Conservation (phyloP, 1,140 invertebrate genomes). For the Bombus waltoni region DNA sequence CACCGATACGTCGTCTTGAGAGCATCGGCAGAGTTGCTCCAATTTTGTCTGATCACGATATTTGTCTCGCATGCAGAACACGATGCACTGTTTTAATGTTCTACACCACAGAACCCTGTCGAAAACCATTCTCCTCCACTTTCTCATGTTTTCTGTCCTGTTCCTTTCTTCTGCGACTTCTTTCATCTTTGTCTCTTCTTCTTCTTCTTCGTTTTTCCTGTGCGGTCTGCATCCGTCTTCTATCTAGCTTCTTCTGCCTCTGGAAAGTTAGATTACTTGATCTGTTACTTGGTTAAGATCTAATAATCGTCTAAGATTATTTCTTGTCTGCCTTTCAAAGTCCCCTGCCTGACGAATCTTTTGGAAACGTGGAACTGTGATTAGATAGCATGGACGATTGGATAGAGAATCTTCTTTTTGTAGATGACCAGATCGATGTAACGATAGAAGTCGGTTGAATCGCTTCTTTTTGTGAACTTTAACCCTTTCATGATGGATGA, state of each 20-base stretch:
- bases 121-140: background rate
- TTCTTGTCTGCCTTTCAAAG: background rate
- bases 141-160: background rate
- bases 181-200: conserved; percentile 3
- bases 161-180: background rate
- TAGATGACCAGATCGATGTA: background rate
- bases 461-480: background rate
- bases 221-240: background rate
- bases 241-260: background rate
- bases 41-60: conserved; percentile 33
- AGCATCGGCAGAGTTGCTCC: conserved; percentile 51
- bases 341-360: background rate
- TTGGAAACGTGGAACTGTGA: background rate
- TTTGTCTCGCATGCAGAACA: conserved; percentile 45
- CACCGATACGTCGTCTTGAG: conserved; percentile 48
- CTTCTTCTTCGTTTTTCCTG: conserved; percentile 27
- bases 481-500: background rate
- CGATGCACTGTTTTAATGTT: conserved; percentile 21
- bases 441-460: background rate
- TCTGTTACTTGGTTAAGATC: background rate
- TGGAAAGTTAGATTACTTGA: background rate
- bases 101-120: background rate
- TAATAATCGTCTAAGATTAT: background rate
- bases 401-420: conserved; percentile 1
- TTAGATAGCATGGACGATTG: background rate